Base-by-base conservation (phyloP, 2,888 invertebrate species). In the Xylota segnis region DNA sequence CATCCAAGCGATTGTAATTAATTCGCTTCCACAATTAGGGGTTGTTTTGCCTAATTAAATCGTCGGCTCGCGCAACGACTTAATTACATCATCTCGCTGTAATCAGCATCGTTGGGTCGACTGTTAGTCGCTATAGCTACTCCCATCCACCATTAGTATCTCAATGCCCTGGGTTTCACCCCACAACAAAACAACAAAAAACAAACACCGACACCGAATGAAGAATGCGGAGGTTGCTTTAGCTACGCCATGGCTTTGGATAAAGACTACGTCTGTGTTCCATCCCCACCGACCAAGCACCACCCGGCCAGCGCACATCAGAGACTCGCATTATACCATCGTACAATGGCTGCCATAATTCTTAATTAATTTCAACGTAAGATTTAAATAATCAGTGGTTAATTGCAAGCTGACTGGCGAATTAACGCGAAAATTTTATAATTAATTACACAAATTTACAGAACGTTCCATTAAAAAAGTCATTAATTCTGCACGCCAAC, bases 351-450 rank as follows among this genome's bases (percentile, higher is more conserved):
- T 47, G 79, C 66, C 83, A 74, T 79, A 72, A 61, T 81, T 76
- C 81, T 86, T 72, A 82, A 86, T 86, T 82, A 86, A 86, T 86
- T 86, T 70, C 63, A 72, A 77, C 61, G 63, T 72, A 82, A 72
- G 82, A 82, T 86, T 76, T 76, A 58, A 86, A 86, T 82, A 86
- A 86, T 86, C 86, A 82, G 81, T 68, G 86, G 86, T 86, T 86
- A 86, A 86, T 86, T 86, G 86, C 76, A 16, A 66, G 61, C 82
- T 74, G 86, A 72, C 86, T 86, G 77, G 66, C 61, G 86, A 86
- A 86, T 77, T 77, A 86, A 86, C 43, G 86, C 66, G 59, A 86
- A 23, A 81, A 86, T 77, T 86, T 86, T 54, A 82, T 82, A 86
- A 86, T 86, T 86, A 82, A 86, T 86, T 82, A 82, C 72, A 82